A percentile compares a stretch with the other conserved stretches of the same genome.
phyloP scores from a whole-genome alignment of 2,113 vertebrate genomes.

The Heterotilapia buettikoferi region DNA sequence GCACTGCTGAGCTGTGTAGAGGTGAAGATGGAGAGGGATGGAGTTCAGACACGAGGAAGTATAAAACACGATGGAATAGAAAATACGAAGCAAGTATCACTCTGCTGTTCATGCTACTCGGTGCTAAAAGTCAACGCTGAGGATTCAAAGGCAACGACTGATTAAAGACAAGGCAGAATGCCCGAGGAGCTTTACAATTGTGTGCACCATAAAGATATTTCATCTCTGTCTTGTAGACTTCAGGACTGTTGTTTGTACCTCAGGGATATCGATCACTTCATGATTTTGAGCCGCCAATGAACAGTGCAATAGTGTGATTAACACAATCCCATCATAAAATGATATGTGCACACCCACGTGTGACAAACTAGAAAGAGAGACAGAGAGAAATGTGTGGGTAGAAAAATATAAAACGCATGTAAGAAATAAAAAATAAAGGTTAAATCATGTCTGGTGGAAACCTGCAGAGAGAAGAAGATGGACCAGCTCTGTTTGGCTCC shows the following conservation, averaged over 20 bases:
- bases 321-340: conserved; percentile 20
- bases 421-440: neutral
- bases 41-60: neutral
- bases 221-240: conserved; percentile 4
- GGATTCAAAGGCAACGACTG: conserved; percentile 22
- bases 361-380: neutral
- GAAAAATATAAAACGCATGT: neutral
- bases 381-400: neutral
- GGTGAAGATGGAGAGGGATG: neutral
- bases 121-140: neutral
- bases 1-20: neutral
- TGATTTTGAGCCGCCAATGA: neutral
- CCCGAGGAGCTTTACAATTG: conserved; percentile 1
- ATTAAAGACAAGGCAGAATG: conserved; percentile 35
- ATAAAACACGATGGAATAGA: neutral
- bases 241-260: conserved; percentile 10
- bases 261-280: neutral
- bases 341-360: neutral
- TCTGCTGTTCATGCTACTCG: neutral
- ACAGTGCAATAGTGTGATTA: neutral
- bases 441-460: neutral
- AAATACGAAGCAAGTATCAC: neutral
- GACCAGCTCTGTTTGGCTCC: neutral
- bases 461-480: conserved; percentile 21
- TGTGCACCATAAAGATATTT: neutral